A percentile compares a stretch with the other conserved stretches of the same genome.
Conservation (phyloP, 1,140 invertebrate genomes). For the Acromyrmex echinatior region DNA sequence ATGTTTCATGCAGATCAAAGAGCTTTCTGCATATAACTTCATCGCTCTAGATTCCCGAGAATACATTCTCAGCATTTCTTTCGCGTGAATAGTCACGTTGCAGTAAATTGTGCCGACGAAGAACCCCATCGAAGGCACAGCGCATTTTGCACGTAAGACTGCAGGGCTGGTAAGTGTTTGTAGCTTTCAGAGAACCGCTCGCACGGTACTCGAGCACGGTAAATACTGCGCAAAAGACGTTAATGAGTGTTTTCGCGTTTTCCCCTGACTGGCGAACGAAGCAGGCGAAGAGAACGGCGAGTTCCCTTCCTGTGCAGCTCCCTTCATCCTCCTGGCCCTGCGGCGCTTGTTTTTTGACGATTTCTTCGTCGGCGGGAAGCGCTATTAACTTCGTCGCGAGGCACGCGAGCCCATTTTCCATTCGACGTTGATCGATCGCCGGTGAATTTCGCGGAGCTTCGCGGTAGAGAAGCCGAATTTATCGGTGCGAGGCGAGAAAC, state of each 20-base stretch:
- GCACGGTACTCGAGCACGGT: constrained; percentile 39
- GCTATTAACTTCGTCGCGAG: constrained; percentile 69
- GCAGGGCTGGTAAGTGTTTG: constrained; percentile 10
- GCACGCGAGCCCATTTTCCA: constrained; percentile 69
- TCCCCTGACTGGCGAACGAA: background rate
- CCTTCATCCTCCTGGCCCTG: too few relatives aligned
- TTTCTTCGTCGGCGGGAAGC: constrained; percentile 60
- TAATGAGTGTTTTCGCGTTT: constrained; percentile 73
- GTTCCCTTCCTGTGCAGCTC: background rate
- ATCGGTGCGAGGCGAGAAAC: constrained; percentile 15
- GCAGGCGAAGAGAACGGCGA: background rate
- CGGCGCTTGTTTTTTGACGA: constrained; percentile 59
- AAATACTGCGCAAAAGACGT: constrained; percentile 63
- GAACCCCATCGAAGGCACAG: constrained; percentile 10
- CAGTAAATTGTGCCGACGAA: constrained; percentile 45
- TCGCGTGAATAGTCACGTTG: constrained; percentile 50
- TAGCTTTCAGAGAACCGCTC: background rate
- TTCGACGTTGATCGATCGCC: constrained; percentile 73
- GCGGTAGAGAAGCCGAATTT: constrained; percentile 6
- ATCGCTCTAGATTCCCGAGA: constrained; percentile 8
- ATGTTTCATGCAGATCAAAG: constrained; percentile 44
- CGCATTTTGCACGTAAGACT: constrained; percentile 28
- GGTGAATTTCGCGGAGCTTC: constrained; percentile 56
- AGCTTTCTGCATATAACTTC: constrained; percentile 11
- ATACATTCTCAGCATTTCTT: constrained; percentile 55